Percentiles rank a stretch among this genome's conserved stretches.
Conservation (phyloP, 2,888 invertebrate genomes). For the Oithona nana region DNA sequence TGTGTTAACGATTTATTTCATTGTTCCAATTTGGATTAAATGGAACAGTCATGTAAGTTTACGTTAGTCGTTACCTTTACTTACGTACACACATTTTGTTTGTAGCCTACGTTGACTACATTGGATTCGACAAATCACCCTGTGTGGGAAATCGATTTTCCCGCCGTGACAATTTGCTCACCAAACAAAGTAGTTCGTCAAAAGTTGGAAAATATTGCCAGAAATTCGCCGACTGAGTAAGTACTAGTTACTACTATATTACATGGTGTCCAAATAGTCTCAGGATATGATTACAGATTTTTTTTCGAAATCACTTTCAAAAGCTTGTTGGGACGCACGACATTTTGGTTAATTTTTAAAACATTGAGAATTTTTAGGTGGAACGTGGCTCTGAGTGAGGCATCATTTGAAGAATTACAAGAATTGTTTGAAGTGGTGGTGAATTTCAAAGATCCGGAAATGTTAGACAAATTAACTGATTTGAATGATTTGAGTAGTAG, state of each 20-base stretch:
- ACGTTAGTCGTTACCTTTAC: background rate
- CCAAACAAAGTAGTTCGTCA: slow-evolving; percentile 4
- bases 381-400: background rate
- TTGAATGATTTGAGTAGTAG: background rate
- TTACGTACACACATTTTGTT: background rate
- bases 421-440: background rate
- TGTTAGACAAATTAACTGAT: background rate
- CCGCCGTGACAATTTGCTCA: slow-evolving; percentile 9
- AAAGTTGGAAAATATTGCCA: background rate
- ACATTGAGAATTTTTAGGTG: background rate
- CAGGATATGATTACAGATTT: too few relatives aligned
- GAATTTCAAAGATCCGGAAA: background rate
- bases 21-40: slow-evolving; percentile 14
- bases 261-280: too few relatives aligned
- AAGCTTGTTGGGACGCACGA: slow-evolving; percentile 2
- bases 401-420: background rate
- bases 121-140: slow-evolving; percentile 14
- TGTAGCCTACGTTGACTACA: slow-evolving; percentile 3
- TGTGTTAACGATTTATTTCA: slow-evolving; percentile 10
- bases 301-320: background rate
- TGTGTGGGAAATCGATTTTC: slow-evolving; percentile 14
- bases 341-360: slow-evolving; percentile 5
- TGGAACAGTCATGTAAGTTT: background rate
- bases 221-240: background rate
- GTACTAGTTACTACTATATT: background rate